phyloP scores from a whole-genome alignment of 2,113 vertebrate species.

The Pycnonotus jocosus region DNA sequence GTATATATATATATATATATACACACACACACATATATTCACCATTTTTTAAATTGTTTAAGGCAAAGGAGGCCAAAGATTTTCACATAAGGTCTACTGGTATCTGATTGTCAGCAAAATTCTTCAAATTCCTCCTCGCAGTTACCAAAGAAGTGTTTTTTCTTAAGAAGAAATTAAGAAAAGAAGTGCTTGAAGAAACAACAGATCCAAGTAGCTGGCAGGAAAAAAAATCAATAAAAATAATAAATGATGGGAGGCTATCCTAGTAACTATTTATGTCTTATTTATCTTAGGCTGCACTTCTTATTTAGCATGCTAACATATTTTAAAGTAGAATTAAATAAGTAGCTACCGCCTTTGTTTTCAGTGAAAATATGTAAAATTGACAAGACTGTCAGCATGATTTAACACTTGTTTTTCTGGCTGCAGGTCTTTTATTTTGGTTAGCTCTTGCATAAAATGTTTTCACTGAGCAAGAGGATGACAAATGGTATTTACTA shows the following conservation, averaged over 20 bases:
- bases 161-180: not conserved
- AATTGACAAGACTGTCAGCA: not conserved
- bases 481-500: not conserved
- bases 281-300: slow-evolving; percentile 5
- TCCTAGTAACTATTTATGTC: slow-evolving; percentile 45
- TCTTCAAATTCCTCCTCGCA: slow-evolving; percentile 31
- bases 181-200: slow-evolving; percentile 38
- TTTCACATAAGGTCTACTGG: not conserved
- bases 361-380: not conserved
- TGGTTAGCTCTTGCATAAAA: not conserved
- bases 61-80: not conserved
- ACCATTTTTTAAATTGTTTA: not conserved
- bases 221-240: not conserved
- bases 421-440: not conserved
- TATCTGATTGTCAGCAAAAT: not conserved
- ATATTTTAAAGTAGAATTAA: slow-evolving; percentile 39
- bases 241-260: not conserved
- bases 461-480: not conserved
- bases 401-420: not conserved
- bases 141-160: not conserved
- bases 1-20: not conserved
- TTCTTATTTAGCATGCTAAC: not conserved
- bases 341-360: not conserved
- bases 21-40: not conserved
- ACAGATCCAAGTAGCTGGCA: not conserved